These are phyloP conservation scores for Metridium senile DNA, from an alignment of 92 coral and sea anemone genomes.

Conservation along the genomic window DNA sequence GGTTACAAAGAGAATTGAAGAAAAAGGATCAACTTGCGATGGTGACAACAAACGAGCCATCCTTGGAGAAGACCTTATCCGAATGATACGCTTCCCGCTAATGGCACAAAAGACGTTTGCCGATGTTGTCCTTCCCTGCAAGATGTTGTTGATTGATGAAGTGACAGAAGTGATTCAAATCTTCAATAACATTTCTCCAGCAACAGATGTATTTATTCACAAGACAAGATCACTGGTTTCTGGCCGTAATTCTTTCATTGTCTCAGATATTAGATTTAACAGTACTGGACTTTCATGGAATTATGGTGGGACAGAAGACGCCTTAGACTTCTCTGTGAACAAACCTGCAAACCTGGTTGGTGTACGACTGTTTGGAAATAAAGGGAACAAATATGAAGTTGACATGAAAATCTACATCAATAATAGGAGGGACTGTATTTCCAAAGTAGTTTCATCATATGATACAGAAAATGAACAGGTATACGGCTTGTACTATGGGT, in stretches of 20 bases:
- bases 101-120: slow-evolving; percentile 23
- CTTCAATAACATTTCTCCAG: not conserved
- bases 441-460: not conserved
- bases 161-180: slow-evolving; percentile 12
- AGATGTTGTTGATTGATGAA: slow-evolving; percentile 12
- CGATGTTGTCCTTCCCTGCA: slow-evolving; percentile 18
- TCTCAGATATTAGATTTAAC: not conserved
- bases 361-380: not conserved
- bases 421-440: not conserved
- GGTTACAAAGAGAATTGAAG: slow-evolving; percentile 11
- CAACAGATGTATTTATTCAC: not conserved
- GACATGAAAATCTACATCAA: not conserved
- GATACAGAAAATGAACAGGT: not conserved
- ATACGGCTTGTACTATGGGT: not conserved
- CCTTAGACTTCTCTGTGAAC: not conserved
- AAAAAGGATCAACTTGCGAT: not conserved
- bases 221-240: not conserved
- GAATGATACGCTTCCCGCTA: slow-evolving; percentile 9
- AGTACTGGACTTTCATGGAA: not conserved
- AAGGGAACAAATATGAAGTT: not conserved
- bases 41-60: slow-evolving; percentile 4
- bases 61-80: slow-evolving; percentile 16
- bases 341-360: not conserved
- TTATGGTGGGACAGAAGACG: not conserved
- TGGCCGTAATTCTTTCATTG: too few species aligned